Evolutionary conservation across 2,113 vertebrate species (phyloP).

Genomic region (Laterallus jamaicensis): DNA sequence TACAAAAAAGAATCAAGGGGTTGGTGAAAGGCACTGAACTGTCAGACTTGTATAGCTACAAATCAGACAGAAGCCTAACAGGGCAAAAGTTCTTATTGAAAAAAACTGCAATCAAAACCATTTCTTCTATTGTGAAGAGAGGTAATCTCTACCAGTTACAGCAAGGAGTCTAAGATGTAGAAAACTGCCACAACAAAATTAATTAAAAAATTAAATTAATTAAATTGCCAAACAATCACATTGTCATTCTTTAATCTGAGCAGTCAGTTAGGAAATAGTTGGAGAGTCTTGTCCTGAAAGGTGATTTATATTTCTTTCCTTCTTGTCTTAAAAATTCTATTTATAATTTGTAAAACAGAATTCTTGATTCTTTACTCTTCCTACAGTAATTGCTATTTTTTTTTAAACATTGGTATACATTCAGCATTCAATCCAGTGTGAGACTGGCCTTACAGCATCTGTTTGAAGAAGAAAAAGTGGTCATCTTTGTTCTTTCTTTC

Average conservation of each 20-base stretch:
- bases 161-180: not conserved
- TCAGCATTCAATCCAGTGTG: not conserved
- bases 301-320: not conserved
- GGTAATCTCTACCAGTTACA: not conserved
- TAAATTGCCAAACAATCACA: not conserved
- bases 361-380: not conserved
- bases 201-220: not conserved
- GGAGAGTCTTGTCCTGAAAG: not conserved
- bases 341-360: not conserved
- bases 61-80: not conserved
- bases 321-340: not conserved
- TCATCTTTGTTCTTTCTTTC: not conserved
- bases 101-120: not conserved
- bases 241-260: not conserved
- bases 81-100: not conserved
- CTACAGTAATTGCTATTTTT: not conserved
- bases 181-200: not conserved
- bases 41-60: not conserved
- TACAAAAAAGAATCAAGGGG: not conserved
- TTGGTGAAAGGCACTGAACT: not conserved
- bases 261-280: not conserved
- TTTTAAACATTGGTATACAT: not conserved
- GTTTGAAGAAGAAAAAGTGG: not conserved
- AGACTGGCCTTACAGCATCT: not conserved
- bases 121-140: not conserved